A percentile compares a stretch with the other conserved stretches of the same genome.
Evolutionary conservation across 2,113 vertebrate species (phyloP).

Genomic region (Cryptoleucopteryx plumbea): DNA sequence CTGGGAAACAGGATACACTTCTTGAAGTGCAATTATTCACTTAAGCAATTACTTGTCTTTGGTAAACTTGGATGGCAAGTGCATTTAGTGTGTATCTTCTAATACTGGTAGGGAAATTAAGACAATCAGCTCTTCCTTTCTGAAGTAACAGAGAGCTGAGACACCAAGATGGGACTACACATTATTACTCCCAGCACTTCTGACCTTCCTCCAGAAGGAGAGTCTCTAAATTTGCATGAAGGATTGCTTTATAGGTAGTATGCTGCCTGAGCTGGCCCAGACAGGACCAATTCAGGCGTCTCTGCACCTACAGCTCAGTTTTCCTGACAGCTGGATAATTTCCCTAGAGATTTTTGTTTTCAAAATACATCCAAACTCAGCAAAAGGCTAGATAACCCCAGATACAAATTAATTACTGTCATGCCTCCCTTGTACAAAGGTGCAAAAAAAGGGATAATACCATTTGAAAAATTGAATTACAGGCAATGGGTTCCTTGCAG

Average conservation of each 20-base stretch:
- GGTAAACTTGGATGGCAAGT: background rate
- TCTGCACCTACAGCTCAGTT: background rate
- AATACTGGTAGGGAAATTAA: background rate
- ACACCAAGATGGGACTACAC: background rate
- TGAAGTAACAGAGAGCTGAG: background rate
- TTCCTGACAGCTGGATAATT: background rate
- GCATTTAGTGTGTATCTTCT: background rate
- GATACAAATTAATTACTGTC: background rate
- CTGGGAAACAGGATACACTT: background rate
- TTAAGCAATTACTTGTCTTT: background rate
- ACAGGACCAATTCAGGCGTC: background rate
- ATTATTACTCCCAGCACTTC: background rate
- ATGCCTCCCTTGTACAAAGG: background rate
- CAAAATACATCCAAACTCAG: background rate
- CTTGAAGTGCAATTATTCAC: background rate
- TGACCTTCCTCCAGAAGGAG: background rate
- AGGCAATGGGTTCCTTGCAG: background rate
- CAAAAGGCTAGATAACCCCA: background rate
- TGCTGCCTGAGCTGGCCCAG: background rate
- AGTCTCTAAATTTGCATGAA: background rate
- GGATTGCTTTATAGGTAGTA: background rate
- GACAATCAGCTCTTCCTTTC: background rate
- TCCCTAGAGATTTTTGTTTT: background rate
- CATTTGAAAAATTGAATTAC: background rate
- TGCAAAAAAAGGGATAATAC: background rate